Percentiles rank a stretch among this genome's conserved stretches.
Evolutionary conservation across 2,113 vertebrate species (phyloP).

Genomic region (Aythya baeri): DNA sequence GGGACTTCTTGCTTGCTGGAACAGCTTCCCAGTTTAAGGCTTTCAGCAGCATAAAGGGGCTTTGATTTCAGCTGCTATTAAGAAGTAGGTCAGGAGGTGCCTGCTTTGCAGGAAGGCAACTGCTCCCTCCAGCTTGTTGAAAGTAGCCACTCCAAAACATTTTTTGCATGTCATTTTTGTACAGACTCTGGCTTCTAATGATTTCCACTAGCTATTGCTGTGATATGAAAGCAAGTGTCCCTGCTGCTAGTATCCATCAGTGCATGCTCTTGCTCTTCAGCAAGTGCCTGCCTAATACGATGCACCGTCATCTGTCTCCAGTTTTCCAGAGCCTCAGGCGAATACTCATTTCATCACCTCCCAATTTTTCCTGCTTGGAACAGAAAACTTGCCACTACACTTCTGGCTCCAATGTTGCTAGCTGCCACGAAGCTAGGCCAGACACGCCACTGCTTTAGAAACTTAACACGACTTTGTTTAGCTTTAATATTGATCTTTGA

Average conservation of each 20-base stretch:
- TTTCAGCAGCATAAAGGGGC: slow-evolving; percentile 76
- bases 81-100: slow-evolving; percentile 52
- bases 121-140: slow-evolving; percentile 19
- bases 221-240: background rate
- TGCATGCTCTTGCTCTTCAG: background rate
- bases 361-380: background rate
- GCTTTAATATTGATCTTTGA: background rate
- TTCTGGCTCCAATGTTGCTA: background rate
- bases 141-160: slow-evolving; percentile 35
- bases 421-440: background rate
- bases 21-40: slow-evolving; percentile 53
- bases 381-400: background rate
- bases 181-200: background rate
- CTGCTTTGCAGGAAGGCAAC: background rate
- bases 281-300: background rate
- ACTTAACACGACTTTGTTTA: background rate
- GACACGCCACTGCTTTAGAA: background rate
- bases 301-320: background rate
- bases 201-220: background rate
- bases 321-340: background rate
- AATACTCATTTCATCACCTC: slow-evolving; percentile 23
- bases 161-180: background rate
- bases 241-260: background rate
- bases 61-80: slow-evolving; percentile 75
- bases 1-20: slow-evolving; percentile 61